Percentiles rank a stretch among this genome's conserved stretches.
phyloP scores from a whole-genome alignment of 2,113 vertebrate species.

The Hemiprocne comata region DNA sequence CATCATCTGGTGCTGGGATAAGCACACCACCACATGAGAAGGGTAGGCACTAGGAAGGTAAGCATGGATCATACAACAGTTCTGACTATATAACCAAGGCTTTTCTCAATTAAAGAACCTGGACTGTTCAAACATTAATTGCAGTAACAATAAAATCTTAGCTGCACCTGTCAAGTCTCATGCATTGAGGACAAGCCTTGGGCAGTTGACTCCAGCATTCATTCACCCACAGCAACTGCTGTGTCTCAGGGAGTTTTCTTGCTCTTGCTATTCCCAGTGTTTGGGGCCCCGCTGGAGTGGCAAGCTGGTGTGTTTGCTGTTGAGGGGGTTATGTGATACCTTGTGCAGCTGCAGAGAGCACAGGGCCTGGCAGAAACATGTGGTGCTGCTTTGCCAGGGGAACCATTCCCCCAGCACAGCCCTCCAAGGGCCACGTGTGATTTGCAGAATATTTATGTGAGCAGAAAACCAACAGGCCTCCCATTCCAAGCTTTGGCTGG shows the following conservation, averaged over 20 bases:
- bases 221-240: background rate
- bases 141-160: background rate
- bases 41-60: background rate
- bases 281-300: background rate
- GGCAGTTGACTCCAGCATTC: background rate
- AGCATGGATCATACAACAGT: too few relatives aligned
- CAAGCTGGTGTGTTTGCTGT: background rate
- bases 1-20: background rate
- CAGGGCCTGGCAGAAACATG: background rate
- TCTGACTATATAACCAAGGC: background rate
- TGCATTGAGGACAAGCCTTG: background rate
- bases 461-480: slow-evolving; percentile 1
- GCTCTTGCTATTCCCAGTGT: background rate
- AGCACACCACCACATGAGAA: accelerated
- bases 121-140: background rate
- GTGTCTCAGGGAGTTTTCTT: background rate
- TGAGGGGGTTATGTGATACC: background rate
- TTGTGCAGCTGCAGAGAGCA: background rate
- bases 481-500: background rate
- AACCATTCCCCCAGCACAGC: background rate
- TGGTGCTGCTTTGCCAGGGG: background rate
- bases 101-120: background rate
- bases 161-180: background rate
- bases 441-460: slow-evolving; percentile 4
- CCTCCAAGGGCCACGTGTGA: background rate